Percentiles rank a stretch among this genome's conserved stretches.
These are phyloP conservation scores for Serripes groenlandicus DNA, from an alignment of 2,888 invertebrate species.

Conservation along the genomic window DNA sequence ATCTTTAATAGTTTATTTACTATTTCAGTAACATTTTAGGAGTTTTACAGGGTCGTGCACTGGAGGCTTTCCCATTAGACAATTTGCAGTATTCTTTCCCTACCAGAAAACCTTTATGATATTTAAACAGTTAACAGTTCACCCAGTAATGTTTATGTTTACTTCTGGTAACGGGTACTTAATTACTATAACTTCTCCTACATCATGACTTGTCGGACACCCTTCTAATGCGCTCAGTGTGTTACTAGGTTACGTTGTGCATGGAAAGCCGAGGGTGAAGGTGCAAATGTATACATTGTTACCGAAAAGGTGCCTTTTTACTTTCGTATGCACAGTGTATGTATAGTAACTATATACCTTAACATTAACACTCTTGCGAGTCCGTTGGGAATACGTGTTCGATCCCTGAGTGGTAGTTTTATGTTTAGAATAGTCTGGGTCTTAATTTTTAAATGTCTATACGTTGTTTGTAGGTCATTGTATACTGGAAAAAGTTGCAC, in stretches of 20 bases:
- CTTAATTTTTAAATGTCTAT: neutral
- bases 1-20: constrained; percentile 65
- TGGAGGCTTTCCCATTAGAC: constrained; percentile 65
- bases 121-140: constrained; percentile 47
- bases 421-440: neutral
- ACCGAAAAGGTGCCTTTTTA: constrained; percentile 22
- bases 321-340: constrained; percentile 31
- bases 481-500: no score
- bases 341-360: constrained; percentile 20
- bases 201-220: neutral
- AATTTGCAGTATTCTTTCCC: constrained; percentile 9
- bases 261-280: constrained; percentile 27
- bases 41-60: constrained; percentile 6
- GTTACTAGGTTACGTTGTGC: constrained; percentile 29
- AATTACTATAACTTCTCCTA: constrained; percentile 15
- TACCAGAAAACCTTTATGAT: constrained; percentile 25
- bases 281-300: constrained; percentile 23
- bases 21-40: constrained; percentile 35
- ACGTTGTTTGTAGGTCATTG: neutral
- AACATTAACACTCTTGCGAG: constrained; percentile 16
- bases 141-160: constrained; percentile 52
- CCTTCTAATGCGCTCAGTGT: constrained; percentile 20
- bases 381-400: constrained; percentile 7
- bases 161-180: constrained; percentile 28
- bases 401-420: neutral